A percentile compares a stretch with the other conserved stretches of the same genome.
These are phyloP conservation scores for Gibbula magus DNA, from an alignment of 2,888 invertebrate species.

Conservation along the genomic window DNA sequence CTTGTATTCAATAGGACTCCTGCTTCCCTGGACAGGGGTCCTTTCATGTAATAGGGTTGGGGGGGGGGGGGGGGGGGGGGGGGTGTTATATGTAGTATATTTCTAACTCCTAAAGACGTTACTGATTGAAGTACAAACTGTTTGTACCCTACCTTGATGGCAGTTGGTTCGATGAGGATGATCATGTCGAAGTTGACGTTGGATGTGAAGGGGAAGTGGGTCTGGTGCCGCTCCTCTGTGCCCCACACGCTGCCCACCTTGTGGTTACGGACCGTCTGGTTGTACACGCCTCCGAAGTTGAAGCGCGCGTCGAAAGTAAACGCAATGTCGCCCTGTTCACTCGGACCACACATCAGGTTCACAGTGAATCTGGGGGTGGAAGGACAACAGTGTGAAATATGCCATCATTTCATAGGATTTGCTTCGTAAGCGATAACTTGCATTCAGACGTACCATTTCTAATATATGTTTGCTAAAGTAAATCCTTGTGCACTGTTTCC, in stretches of 20 bases:
- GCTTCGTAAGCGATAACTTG: too few species aligned
- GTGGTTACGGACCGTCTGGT: conserved; percentile 52
- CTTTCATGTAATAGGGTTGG: too few species aligned
- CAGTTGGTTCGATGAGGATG: conserved; percentile 51
- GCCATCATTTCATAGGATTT: too few species aligned
- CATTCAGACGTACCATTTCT: too few species aligned
- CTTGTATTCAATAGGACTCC: too few species aligned
- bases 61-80: too few species aligned
- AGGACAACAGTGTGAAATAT: neutral
- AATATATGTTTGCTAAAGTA: too few species aligned
- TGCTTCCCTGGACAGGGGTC: too few species aligned
- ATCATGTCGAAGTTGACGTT: conserved; percentile 61
- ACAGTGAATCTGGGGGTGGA: conserved; percentile 51
- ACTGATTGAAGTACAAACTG: too few species aligned
- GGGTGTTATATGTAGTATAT: too few species aligned
- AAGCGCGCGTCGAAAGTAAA: conserved; percentile 61
- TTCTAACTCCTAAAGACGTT: too few species aligned
- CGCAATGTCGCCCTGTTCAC: conserved; percentile 48
- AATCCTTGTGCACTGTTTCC: too few species aligned
- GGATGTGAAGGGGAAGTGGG: conserved; percentile 62
- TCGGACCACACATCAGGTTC: conserved; percentile 50
- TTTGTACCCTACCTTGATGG: conserved; percentile 75
- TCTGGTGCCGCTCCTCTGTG: conserved; percentile 53
- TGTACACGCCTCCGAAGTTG: conserved; percentile 42
- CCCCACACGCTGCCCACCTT: conserved; percentile 52